Evolutionary conservation across 2,888 invertebrate species (phyloP).

Genomic region (Heliconius erato): DNA sequence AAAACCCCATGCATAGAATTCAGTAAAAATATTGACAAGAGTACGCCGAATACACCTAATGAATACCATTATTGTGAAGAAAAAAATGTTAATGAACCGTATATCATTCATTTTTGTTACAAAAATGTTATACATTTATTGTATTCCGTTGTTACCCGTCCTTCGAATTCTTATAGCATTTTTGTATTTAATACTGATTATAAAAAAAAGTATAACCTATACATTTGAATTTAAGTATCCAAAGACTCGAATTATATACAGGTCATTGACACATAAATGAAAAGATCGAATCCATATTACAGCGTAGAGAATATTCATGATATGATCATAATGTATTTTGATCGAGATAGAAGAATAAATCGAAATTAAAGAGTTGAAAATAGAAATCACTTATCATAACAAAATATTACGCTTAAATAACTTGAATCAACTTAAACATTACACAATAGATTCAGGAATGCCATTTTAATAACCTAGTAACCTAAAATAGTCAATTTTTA

Average conservation of each 20-base stretch:
- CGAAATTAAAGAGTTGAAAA: not conserved
- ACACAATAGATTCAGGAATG: no score
- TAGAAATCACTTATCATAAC: not conserved
- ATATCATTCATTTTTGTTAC: not conserved
- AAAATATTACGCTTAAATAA: not conserved
- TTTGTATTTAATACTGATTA: no score
- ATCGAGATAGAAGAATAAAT: not conserved
- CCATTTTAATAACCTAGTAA: no score
- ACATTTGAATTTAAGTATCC: not conserved
- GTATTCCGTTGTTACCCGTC: not conserved
- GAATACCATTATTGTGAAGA: not conserved
- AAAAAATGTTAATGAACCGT: not conserved
- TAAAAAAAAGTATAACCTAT: no score
- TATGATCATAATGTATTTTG: not conserved
- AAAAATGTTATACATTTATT: not conserved
- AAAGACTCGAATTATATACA: not conserved
- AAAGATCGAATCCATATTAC: not conserved
- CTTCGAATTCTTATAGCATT: not conserved
- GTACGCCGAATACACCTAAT: slow-evolving; percentile 18
- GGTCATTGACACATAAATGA: not conserved
- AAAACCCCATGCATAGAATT: slow-evolving; percentile 41
- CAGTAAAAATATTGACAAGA: slow-evolving; percentile 40
- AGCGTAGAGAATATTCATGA: not conserved
- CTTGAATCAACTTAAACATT: no score
- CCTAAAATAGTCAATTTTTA: no score